Conservation (phyloP, 2,797 vertebrate species). For the Aldrovandia affinis region DNA sequence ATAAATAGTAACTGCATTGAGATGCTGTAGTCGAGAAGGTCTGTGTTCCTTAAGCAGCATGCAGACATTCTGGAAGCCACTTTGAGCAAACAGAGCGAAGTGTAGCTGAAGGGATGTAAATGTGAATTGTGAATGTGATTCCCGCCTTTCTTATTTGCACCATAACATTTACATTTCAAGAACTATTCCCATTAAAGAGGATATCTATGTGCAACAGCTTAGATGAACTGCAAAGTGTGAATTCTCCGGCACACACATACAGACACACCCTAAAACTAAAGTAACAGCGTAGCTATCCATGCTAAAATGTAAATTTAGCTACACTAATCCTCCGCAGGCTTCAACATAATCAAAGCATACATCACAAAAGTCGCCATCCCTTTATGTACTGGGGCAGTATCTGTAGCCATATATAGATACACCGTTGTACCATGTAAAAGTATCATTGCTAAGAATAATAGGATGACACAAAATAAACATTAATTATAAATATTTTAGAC, state of each 20-base stretch:
- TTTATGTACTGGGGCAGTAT: not conserved
- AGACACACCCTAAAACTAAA: not conserved
- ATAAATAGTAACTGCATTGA: not conserved
- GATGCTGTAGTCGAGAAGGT: not conserved
- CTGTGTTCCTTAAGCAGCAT: not conserved
- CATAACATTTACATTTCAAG: not conserved
- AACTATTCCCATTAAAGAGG: slow-evolving; percentile 3
- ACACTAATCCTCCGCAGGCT: not conserved
- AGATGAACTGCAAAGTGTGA: not conserved
- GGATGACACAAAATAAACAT: not conserved
- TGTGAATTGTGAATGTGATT: slow-evolving; percentile 21
- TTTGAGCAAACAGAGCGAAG: not conserved
- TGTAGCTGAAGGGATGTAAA: not conserved
- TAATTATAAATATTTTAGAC: not conserved
- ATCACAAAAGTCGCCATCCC: not conserved
- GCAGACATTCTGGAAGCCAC: not conserved
- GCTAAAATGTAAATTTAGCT: not conserved
- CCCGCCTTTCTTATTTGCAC: slow-evolving; percentile 11
- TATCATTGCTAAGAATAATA: not conserved
- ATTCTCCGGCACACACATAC: not conserved
- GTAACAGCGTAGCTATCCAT: too few relatives aligned
- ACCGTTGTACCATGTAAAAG: not conserved
- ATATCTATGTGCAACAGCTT: not conserved
- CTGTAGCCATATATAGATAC: not conserved
- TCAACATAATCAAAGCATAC: not conserved